Base-by-base conservation (phyloP, 2,797 vertebrate genomes). In the Sebastes matsubarae region DNA sequence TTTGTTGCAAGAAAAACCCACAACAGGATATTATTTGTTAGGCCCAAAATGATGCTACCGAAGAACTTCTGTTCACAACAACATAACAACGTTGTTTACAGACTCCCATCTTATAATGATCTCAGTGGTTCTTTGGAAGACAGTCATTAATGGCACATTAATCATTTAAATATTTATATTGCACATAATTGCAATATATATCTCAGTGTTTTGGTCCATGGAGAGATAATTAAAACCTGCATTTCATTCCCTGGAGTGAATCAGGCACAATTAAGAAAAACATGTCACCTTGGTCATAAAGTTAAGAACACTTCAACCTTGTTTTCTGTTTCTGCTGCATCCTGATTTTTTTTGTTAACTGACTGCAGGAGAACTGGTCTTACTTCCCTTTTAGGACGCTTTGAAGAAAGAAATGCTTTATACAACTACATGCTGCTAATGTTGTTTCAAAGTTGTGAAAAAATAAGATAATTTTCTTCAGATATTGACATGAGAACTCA, bases 91-190 rank as follows among this genome's bases (percentile, higher is more conserved):
- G 25, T 68, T 88, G 82, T 85, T 89, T 88, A 84, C 65, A 55
- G 1, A 52, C 18, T 72, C 7, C 12, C 18, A 30, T 79, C 20
- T 20, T 71, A 72, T 52, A 52, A n/a, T 10, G 50, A 52, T 52
- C 50, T 52, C 50, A 52, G 8, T 52, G 50, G 0, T 11, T 81
- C 81, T 77, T 81, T 30, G 18, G 89, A 84, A 87, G 61, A 76
- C 65, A 30, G 32, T 86, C 79, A 86, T 84, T 88, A 69, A 84
- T 1, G 18, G 30, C 8, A 79, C 65, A 91, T 93, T 79, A 90
- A 91, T 92, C 85, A 91, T 93, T 93, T 71, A 92, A 7, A 54
- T 80, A 72, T 85, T 82, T 79, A 70, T 50, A 72, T 63, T 75
- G 60, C 67, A 67, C 32, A 50, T 65, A 55, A 60, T 42, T 27